Evolutionary conservation across 2,113 vertebrate species (phyloP).

Genomic region (Colaptes auratus): DNA sequence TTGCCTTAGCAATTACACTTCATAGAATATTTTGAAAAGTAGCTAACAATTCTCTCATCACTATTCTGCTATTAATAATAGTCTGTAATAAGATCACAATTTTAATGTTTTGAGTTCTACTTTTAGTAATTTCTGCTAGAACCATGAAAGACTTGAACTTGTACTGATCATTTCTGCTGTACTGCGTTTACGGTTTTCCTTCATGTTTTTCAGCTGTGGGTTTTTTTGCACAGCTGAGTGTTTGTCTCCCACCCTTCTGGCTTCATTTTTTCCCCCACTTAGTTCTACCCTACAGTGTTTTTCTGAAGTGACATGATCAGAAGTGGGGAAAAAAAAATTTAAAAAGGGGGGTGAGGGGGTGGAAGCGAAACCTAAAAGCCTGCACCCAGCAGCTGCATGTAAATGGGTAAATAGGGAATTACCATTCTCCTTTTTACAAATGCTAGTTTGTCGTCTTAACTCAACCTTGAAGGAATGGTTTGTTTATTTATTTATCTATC

Average conservation of each 20-base stretch:
- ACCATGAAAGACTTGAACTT: not conserved
- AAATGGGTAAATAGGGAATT: not conserved
- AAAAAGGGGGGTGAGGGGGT: too few species aligned
- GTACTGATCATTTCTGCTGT: not conserved
- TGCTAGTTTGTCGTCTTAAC: not conserved
- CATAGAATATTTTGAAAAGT: not conserved
- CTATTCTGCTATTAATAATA: not conserved
- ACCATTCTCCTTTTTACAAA: not conserved
- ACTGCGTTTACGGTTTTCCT: not conserved
- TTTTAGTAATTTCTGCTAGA: not conserved
- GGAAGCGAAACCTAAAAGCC: not conserved
- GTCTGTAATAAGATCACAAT: not conserved
- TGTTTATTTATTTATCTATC: not conserved
- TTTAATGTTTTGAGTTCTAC: not conserved
- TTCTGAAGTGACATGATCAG: not conserved
- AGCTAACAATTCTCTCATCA: not conserved
- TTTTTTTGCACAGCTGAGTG: not conserved
- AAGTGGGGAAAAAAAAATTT: too few species aligned
- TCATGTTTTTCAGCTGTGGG: not conserved
- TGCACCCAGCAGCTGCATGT: not conserved
- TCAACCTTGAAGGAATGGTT: not conserved
- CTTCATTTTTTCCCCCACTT: not conserved
- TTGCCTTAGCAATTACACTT: not conserved
- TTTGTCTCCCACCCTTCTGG: not conserved
- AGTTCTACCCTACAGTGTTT: not conserved